Evolutionary conservation across 1,140 invertebrate species (phyloP).

Genomic region (Lepidotrigona ventralis): DNA sequence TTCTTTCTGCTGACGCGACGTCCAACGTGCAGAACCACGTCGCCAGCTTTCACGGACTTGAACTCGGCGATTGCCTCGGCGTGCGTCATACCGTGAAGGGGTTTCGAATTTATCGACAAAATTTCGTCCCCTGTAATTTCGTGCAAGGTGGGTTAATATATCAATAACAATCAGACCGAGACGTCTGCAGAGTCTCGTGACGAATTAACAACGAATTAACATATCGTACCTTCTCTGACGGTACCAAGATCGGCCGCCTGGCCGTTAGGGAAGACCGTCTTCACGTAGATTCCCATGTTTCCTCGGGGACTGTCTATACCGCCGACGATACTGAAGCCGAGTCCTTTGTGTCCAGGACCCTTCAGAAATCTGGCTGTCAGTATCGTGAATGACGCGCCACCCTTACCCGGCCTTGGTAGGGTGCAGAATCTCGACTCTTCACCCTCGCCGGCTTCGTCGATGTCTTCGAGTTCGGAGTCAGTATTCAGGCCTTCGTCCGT

Average conservation of each 20-base stretch:
- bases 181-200: too few species aligned
- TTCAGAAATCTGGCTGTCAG: slow-evolving; percentile 86
- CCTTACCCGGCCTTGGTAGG: slow-evolving; percentile 78
- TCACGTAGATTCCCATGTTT: slow-evolving; percentile 94
- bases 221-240: slow-evolving; percentile 88
- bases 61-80: slow-evolving; percentile 93
- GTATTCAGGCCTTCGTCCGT: slow-evolving; percentile 76
- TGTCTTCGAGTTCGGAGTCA: slow-evolving; percentile 77
- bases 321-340: slow-evolving; percentile 96
- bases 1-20: slow-evolving; percentile 81
- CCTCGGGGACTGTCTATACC: slow-evolving; percentile 93
- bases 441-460: slow-evolving; percentile 72
- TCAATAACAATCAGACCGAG: background rate
- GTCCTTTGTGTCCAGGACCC: slow-evolving; percentile 90
- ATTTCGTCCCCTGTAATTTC: slow-evolving; percentile 92
- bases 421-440: slow-evolving; percentile 80
- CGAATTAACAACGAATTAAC: slow-evolving; percentile 38
- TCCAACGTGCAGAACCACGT: slow-evolving; percentile 90
- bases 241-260: slow-evolving; percentile 91
- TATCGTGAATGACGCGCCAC: slow-evolving; percentile 78
- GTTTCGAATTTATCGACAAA: slow-evolving; percentile 91
- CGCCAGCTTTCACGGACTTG: slow-evolving; percentile 92
- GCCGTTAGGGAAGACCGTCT: slow-evolving; percentile 93
- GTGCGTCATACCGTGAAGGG: slow-evolving; percentile 92
- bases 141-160: background rate